Base-by-base conservation (phyloP, 2,113 vertebrate genomes). In the Bungarus multicinctus region DNA sequence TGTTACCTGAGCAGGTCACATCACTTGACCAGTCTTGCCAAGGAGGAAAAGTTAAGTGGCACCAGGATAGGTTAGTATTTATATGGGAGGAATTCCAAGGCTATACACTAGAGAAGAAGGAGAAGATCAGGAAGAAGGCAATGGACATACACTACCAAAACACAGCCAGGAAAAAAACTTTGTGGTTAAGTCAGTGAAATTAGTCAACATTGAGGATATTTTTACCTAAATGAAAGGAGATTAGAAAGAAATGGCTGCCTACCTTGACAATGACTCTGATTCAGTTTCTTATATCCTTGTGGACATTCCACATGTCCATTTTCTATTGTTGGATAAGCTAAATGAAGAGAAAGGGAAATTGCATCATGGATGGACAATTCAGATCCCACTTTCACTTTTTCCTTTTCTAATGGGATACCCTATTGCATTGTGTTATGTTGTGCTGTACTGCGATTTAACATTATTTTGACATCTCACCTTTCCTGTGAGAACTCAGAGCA, bases 251-350 rank as follows among this genome's bases (percentile, higher is more conserved):
- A 85, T 92, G 53, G 8, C 86, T 92, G 60, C 98, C 98, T 98
- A 99, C 99, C 99, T 98, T 99, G 98, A 97, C 99, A 99, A 94
- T 99, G 98, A 94, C 98, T 99, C 86, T 95, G 90, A 94, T 99
- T 99, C 97, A 99, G 95, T 81, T 97, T 98, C 96, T 98, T 99
- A 95, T 98, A 99, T 16, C 99, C 99, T 92, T 98, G 98, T 89
- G 98, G 97, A 97, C 99, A 99, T 94, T 99, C 98, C 95, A 99
- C 97, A 93, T 98, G 98, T 94, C 98, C 98, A 47, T 99, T 98
- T 88, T 98, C 98, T 93, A 98, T 98, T 96, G 99, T 97, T 0
- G 98, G 98, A 64, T 97, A 98, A 30, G 98, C 99, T 99, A 96
- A 91, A 89, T 58, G 69, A 97, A 58, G 43, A 96, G 90, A 53